Base-by-base conservation (phyloP, 2,113 vertebrate genomes). In the Strigops habroptila region DNA sequence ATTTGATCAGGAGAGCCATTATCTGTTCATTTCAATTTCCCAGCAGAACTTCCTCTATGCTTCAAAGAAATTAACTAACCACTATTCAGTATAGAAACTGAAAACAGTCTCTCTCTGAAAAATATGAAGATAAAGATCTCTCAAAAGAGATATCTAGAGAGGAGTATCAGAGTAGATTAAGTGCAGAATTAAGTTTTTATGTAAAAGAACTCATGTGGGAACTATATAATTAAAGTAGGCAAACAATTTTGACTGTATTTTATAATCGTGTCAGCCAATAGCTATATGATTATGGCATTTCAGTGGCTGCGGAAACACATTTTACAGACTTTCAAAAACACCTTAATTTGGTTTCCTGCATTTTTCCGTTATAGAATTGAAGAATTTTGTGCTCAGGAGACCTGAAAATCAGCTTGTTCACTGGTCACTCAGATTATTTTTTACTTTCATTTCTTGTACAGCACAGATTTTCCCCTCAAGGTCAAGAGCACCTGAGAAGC, bases 141-240 rank as follows among this genome's bases (percentile, higher is more conserved):
- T 89, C 44, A 44, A 89, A 93, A 92, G 94, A 91, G 65, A 39
- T 48, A 75, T 82, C 33, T 68, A 71, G 51, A 78, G 59, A 81
- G n/a, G 31, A 78, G 30, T 81, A 88, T 39, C 76, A 67, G 25
- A 90, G 60, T 76, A 93, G 77, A 95, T 95, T 44, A 95, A 95
- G 81, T 92, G 74, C 77, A 92, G 86, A 92, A 97, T 97, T 92
- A 89, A 95, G 78, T 37, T 95, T 95, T 94, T 89, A 76, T 97
- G 78, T 82, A 69, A 83, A 95, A 82, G 78, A 93, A 79, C 30
- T 91, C 86, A 87, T 41, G 73, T 87, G 84, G 82, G 90, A 90
- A 46, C 81, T 69, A 69, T 73, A 53, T 76, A 85, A 87, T 95
- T 85, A 92, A 69, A 94, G 68, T 73, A 92, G 49, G 74, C 53